Base-by-base conservation (phyloP, 2,888 invertebrate genomes). In the Epistrophe eligans region DNA sequence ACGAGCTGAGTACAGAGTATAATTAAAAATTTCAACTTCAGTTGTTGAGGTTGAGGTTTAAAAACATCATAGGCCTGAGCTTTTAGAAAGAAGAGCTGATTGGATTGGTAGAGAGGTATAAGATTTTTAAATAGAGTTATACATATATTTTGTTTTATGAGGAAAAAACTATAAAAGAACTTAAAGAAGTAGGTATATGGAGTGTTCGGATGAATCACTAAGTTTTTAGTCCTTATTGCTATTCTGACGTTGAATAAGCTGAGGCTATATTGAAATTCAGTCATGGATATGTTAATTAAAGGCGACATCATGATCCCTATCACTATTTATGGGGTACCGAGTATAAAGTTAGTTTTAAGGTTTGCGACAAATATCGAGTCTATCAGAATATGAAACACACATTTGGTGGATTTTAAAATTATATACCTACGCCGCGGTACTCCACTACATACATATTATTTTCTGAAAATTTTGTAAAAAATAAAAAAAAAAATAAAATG, bases 21-120 rank as follows among this genome's bases (percentile, higher is more conserved):
- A 79, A 79, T 84, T 79, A 79, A 70, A n/a, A 84, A 84, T 74
- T 50, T 45, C n/a, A 38, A 67, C 32, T 67, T 45, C 50, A 38
- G 35, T 50, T 60, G 24, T 38, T 62, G 48, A 40, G 64, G 64
- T 64, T 28, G 66, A 50, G 50, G 50, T 32, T 32, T 55, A 50
- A n/a, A 52, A 24, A 24, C 24, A 24, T 24, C 45, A 43, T 19
- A 35, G 3, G 15, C 45, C 11, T 43, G 19, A 28, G 24, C 15
- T 7, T 10, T 10, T 10, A 38, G 15, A 58, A n/a, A 57, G 17
- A 8, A 11, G 48, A 64, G 7, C 58, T 58, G 43, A 57, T 74
- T 28, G 28, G 28, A 40, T 74, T 28, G 19, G 38, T 15, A 17
- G n/a, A 35, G 19, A 35, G 24, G 17, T 13, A n/a, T 6, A 7